Conservation (phyloP, 2,888 invertebrate species). For the Arge pagana region DNA sequence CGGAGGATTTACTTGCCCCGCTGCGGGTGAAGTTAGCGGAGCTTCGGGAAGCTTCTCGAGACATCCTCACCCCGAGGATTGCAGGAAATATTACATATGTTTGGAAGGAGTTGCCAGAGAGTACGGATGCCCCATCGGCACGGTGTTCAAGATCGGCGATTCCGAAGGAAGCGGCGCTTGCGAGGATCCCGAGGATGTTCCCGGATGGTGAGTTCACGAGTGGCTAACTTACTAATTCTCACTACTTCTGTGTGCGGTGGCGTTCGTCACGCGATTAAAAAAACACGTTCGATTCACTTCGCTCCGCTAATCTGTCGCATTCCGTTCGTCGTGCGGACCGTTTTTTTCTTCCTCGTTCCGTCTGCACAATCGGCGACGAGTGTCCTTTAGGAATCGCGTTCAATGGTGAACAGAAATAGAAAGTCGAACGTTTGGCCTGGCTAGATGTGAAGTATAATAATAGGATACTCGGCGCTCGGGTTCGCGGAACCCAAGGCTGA, state of each 20-base stretch:
- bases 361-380: too few relatives aligned
- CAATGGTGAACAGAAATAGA: too few relatives aligned
- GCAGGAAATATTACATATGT: constrained; percentile 95
- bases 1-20: constrained; percentile 86
- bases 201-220: constrained; percentile 93
- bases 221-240: constrained; percentile 43
- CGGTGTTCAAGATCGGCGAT: constrained; percentile 93
- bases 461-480: too few relatives aligned
- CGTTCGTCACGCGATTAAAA: too few relatives aligned
- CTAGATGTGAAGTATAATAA: too few relatives aligned
- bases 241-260: constrained; percentile 56
- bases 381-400: too few relatives aligned
- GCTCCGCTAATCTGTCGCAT: too few relatives aligned
- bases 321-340: too few relatives aligned
- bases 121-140: constrained; percentile 94
- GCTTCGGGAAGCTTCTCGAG: constrained; percentile 86
- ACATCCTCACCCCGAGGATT: constrained; percentile 93
- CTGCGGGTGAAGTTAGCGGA: constrained; percentile 79
- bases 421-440: too few relatives aligned
- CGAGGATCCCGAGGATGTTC: constrained; percentile 93
- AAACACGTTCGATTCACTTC: too few relatives aligned
- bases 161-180: constrained; percentile 90
- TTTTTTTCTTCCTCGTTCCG: too few relatives aligned
- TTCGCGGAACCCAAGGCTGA: too few relatives aligned
- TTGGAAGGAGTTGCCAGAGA: constrained; percentile 88